Base-by-base conservation (phyloP, 2,113 vertebrate genomes). In the Chionis minor region DNA sequence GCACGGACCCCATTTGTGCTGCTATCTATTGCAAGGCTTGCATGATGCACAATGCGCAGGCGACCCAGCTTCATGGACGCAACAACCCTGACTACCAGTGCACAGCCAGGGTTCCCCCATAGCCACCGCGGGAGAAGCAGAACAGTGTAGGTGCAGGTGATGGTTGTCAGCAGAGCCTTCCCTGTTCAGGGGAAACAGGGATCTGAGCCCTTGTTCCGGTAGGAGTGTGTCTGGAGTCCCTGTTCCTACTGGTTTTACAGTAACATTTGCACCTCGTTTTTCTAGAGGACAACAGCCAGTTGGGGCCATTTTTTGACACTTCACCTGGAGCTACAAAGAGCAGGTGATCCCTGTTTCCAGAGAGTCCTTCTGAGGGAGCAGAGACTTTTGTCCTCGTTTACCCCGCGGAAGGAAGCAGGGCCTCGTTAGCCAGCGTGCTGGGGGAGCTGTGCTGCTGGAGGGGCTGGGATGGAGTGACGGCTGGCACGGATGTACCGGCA, bases 171-270 rank as follows among this genome's bases (percentile, higher is more conserved):
- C 70, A 81, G 38, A 77, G 20, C 14, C 16, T 63, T 45, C 72
- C 21, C 58, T 35, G 38, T 7, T 20, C 0, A 0, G 17, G 47
- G 10, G 11, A 58, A 80, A 35, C 1, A 7, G 9, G 3, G 8
- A 8, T 26, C 38, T 47, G 59, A 70, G 69, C 26, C 32, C 27
- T 45, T 28, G 11, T 20, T 44, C 51, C 74, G 14, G n/a, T 2
- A 40, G 40, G 21, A 59, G 10, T 8, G 20, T 44, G 35, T 26
- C 32, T 65, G 24, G 6, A 33, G 19, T 38, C 61, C 23, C 10
- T 18, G 4, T 27, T 80, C 32, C 81, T 65, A 5, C 18, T 12
- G 47, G 5, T 17, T 71, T 65, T 55, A 32, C 19, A 5, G 30
- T 24, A 58, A 62, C 1, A 7, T 58, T 24, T 59, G 28, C 6